These are phyloP conservation scores for Paedocypris micromegethes DNA, from an alignment of 2,797 vertebrate genomes.

Conservation along the genomic window DNA sequence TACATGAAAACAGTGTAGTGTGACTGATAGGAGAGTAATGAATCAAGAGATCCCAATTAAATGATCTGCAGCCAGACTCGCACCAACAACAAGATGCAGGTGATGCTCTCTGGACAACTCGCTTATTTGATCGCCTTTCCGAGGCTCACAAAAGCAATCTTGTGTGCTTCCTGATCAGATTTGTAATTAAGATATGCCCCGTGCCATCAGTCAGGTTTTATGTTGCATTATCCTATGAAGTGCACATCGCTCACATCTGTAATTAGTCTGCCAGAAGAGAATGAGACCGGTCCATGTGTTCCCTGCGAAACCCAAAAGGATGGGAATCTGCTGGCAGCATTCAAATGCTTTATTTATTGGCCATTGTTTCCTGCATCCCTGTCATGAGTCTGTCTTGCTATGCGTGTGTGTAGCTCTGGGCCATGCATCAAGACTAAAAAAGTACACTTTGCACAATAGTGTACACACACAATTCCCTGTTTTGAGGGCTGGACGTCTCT, in stretches of 20 bases:
- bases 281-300: slow-evolving; percentile 44
- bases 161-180: slow-evolving; percentile 59
- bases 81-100: slow-evolving; percentile 41
- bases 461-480: slow-evolving; percentile 41
- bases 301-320: slow-evolving; percentile 47
- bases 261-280: slow-evolving; percentile 57
- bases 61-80: slow-evolving; percentile 48
- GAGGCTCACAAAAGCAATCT: slow-evolving; percentile 50
- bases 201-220: slow-evolving; percentile 62
- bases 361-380: slow-evolving; percentile 43
- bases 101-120: slow-evolving; percentile 34
- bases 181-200: slow-evolving; percentile 67
- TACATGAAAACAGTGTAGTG: slow-evolving; percentile 20
- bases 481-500: slow-evolving; percentile 55
- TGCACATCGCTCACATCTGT: slow-evolving; percentile 55
- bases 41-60: slow-evolving; percentile 57
- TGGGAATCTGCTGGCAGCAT: slow-evolving; percentile 7
- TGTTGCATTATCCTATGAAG: slow-evolving; percentile 42
- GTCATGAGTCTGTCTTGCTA: slow-evolving; percentile 64
- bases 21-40: slow-evolving; percentile 53
- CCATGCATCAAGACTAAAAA: slow-evolving; percentile 57
- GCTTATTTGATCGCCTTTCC: slow-evolving; percentile 52
- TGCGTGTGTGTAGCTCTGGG: slow-evolving; percentile 65
- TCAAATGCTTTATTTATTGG: slow-evolving; percentile 45
- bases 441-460: slow-evolving; percentile 54